Base-by-base conservation (phyloP, 2,113 vertebrate genomes). In the Sturnira hondurensis region DNA sequence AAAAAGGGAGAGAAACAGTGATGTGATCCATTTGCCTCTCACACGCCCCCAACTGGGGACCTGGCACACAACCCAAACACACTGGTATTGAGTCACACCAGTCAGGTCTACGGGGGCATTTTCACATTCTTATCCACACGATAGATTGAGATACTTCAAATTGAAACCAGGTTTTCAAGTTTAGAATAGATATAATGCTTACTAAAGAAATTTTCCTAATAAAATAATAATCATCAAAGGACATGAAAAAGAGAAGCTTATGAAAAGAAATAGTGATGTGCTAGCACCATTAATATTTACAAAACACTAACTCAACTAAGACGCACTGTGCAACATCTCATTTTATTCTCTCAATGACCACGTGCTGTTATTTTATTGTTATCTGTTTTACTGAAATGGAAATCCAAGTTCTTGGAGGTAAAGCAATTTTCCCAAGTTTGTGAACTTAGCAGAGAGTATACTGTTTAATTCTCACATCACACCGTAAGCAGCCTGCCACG, bases 211-310 rank as follows among this genome's bases (percentile, higher is more conserved):
- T 31, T 58, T 74, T 70, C n/a, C 16, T 67, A 68, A 68, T 56
- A 71, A 96, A 63, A 84, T 56, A 36, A n/a, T 50, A 80, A 50
- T 56, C 31, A 90, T 74, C 22, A 43, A 52, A 92, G 13, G 41
- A 36, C 7, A 47, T 61, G 68, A 61, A 67, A 90, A 85, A 22
- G 3, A 84, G n/a, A 83, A 22, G 15, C 31, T 77, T 38, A 17
- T 38, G 45, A 61, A 89, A 68, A 54, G 19, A 20, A 54, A 63
- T 7, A 45, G 15, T 15, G 28, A 13, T 28, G 1, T 38, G 4
- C 0, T 41, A 15, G 31, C 38, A 65, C 43, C 26, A 31, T 24
- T 14, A 38, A 7, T 22, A 41, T 50, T 73, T 19, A 81, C 28
- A 70, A 71, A 74, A 36, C n/a, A 77, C 33, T 91, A 36, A 54